phyloP scores from a whole-genome alignment of 2,888 invertebrate species.

The Rhagonycha lutea region DNA sequence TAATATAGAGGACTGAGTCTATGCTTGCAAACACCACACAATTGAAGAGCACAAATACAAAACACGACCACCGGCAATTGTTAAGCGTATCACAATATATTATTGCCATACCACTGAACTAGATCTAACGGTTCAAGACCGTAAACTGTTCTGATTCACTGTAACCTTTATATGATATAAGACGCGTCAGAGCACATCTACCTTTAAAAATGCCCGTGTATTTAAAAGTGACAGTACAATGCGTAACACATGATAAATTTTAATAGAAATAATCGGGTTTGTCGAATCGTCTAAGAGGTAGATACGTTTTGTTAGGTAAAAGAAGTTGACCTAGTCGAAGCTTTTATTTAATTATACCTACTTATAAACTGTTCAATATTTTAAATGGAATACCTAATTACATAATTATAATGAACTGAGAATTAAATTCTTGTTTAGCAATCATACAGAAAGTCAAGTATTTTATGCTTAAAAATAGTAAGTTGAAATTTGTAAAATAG shows the following conservation, averaged over 20 bases:
- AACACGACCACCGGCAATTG: constrained; percentile 46
- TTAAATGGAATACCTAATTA: not conserved
- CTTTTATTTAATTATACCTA: constrained; percentile 10
- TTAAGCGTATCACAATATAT: constrained; percentile 42
- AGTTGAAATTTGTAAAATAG: not conserved
- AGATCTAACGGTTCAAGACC: constrained; percentile 43
- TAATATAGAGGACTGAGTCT: constrained; percentile 33
- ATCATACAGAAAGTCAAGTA: not conserved
- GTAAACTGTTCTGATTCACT: constrained; percentile 32
- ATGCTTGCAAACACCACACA: constrained; percentile 48
- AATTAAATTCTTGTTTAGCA: not conserved
- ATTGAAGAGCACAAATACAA: constrained; percentile 49
- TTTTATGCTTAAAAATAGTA: not conserved
- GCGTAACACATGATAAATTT: constrained; percentile 50
- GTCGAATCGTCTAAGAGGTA: constrained; percentile 25
- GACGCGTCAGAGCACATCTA: constrained; percentile 33
- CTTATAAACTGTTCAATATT: not conserved
- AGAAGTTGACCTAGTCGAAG: constrained; percentile 16
- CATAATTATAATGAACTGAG: not conserved
- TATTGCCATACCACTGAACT: constrained; percentile 49
- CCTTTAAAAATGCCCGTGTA: constrained; percentile 38
- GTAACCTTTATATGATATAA: constrained; percentile 40
- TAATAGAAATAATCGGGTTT: constrained; percentile 30
- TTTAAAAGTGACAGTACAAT: constrained; percentile 42
- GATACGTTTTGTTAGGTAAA: constrained; percentile 18